phyloP scores from a whole-genome alignment of 1,140 invertebrate genomes.

The Cecropterus lyciades region DNA sequence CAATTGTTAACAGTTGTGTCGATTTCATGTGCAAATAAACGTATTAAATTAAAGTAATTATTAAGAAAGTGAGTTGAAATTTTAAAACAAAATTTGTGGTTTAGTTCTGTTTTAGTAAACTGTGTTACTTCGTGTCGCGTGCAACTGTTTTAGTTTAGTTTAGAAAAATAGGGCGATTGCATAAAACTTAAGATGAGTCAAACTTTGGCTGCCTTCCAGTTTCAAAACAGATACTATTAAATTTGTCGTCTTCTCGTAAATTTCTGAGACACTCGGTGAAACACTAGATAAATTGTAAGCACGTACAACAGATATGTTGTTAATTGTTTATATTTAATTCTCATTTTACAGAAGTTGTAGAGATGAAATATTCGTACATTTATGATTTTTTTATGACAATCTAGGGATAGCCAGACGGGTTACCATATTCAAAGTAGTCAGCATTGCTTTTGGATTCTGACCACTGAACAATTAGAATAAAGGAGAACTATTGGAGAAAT shows the following conservation, averaged over 20 bases:
- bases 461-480: too few species aligned
- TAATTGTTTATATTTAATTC: neutral
- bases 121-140: conserved; percentile 54
- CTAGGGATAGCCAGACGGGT: too few species aligned
- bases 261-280: conserved; percentile 40
- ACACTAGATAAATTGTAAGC: conserved; percentile 21
- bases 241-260: conserved; percentile 58
- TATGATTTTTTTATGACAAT: too few species aligned
- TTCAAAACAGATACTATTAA: conserved; percentile 70
- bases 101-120: conserved; percentile 34
- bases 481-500: too few species aligned
- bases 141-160: conserved; percentile 74
- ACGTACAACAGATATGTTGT: neutral
- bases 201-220: conserved; percentile 74
- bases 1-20: too few species aligned
- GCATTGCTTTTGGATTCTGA: too few species aligned
- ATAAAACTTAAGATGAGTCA: conserved; percentile 73
- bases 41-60: too few species aligned
- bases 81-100: neutral
- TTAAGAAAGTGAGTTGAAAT: neutral
- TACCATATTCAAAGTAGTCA: too few species aligned
- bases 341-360: neutral
- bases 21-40: too few species aligned
- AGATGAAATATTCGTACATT: too few species aligned
- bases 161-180: conserved; percentile 83